Conservation (phyloP, 2,888 invertebrate species). For the Taenaris catops region DNA sequence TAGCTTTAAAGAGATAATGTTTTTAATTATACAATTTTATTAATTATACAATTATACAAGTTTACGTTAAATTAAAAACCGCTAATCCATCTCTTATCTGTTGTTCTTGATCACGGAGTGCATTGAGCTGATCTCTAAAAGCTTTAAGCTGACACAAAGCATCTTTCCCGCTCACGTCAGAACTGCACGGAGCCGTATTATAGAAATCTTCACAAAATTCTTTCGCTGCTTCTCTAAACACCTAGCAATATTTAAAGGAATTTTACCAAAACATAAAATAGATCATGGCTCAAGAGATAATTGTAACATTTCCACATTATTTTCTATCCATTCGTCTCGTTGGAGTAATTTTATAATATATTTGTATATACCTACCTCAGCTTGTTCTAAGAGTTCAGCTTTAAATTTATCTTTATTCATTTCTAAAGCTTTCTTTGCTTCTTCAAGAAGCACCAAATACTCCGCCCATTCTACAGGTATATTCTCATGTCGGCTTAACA, state of each 20-base stretch:
- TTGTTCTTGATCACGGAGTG: constrained; percentile 82
- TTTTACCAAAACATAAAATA: no score
- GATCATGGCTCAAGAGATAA: no score
- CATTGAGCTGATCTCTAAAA: constrained; percentile 73
- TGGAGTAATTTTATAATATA: no score
- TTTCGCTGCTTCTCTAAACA: constrained; percentile 84
- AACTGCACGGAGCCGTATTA: constrained; percentile 82
- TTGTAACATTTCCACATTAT: no score
- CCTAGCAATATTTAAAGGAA: constrained; percentile 50
- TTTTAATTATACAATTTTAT: no score
- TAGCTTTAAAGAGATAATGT: no score
- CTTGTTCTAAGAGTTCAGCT: constrained; percentile 83
- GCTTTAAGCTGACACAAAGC: constrained; percentile 78
- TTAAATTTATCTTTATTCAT: constrained; percentile 87
- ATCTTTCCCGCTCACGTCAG: constrained; percentile 77
- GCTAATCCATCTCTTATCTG: constrained; percentile 84
- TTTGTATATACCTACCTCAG: constrained; percentile 76
- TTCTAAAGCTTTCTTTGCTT: constrained; percentile 86
- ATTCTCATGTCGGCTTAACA: constrained; percentile 75
- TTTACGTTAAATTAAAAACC: constrained; percentile 85
- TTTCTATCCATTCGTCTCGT: no score
- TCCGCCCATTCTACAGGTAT: constrained; percentile 84
- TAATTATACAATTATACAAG: not conserved
- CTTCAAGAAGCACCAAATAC: constrained; percentile 84
- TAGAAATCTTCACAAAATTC: constrained; percentile 85